Percentiles rank a stretch among this genome's conserved stretches.
Evolutionary conservation across 2,797 vertebrate genomes (phyloP).

Genomic region (Thunnus albacares): DNA sequence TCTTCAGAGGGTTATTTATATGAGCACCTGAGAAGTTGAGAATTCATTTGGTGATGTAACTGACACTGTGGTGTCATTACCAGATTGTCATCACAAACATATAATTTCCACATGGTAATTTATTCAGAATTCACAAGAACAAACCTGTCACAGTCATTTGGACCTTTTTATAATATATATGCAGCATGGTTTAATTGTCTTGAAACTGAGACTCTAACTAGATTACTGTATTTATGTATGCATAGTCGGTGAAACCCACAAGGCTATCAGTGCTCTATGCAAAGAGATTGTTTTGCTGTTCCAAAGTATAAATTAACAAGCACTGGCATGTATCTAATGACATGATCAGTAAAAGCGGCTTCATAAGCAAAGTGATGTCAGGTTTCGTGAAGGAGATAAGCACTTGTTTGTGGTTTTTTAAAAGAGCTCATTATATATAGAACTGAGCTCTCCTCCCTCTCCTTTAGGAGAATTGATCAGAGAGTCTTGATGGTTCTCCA

Average conservation of each 20-base stretch:
- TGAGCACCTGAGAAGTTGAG: neutral
- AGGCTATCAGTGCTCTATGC: neutral
- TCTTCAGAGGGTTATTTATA: neutral
- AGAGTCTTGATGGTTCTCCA: slow-evolving; percentile 31
- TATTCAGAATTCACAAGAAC: slow-evolving; percentile 5
- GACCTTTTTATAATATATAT: neutral
- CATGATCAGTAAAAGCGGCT: slow-evolving; percentile 28
- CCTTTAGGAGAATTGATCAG: slow-evolving; percentile 43
- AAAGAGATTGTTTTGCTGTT: slow-evolving; percentile 1
- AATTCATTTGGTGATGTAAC: slow-evolving; percentile 6
- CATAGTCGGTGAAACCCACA: neutral
- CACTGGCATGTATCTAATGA: slow-evolving; percentile 12
- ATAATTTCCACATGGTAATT: slow-evolving; percentile 5
- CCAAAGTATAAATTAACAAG: slow-evolving; percentile 17
- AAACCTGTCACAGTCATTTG: neutral
- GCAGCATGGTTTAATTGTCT: neutral
- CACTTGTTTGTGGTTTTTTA: slow-evolving; percentile 40
- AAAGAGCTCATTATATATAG: slow-evolving; percentile 39
- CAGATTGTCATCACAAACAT: slow-evolving; percentile 8
- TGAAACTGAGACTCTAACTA: neutral
- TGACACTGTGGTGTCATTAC: neutral
- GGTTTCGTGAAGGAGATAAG: slow-evolving; percentile 22
- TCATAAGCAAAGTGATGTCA: slow-evolving; percentile 29
- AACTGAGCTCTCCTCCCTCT: slow-evolving; percentile 15
- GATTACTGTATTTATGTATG: neutral